These are phyloP conservation scores for Papilio machaon DNA, from an alignment of 1,140 invertebrate genomes.

Conservation along the genomic window DNA sequence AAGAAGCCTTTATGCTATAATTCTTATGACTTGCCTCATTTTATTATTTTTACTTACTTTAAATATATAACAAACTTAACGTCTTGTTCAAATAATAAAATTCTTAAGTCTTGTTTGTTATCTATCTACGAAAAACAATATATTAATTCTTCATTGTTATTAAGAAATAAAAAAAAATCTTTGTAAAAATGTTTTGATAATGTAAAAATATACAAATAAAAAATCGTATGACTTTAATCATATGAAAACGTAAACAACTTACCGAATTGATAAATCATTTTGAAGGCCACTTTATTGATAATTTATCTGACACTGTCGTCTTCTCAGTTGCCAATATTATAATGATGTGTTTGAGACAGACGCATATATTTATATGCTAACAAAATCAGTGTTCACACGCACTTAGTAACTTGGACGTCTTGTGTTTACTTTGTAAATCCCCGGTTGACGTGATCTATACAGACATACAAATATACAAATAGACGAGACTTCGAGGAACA, in stretches of 20 bases:
- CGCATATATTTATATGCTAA: conserved; percentile 43
- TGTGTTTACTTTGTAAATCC: conserved; percentile 44
- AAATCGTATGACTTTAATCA: neutral
- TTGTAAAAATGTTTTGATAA: neutral
- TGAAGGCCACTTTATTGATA: conserved; percentile 10
- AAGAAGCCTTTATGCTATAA: no score
- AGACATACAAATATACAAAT: conserved; percentile 24
- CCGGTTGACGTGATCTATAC: conserved; percentile 35
- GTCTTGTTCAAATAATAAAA: neutral
- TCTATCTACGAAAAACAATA: no score
- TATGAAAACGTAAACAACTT: conserved; percentile 38
- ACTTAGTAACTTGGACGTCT: conserved; percentile 34
- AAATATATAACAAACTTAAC: neutral
- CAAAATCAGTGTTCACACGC: conserved; percentile 39
- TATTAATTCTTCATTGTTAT: no score
- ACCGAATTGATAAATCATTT: conserved; percentile 53
- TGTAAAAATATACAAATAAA: neutral
- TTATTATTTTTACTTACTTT: no score
- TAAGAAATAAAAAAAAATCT: no score
- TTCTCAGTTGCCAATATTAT: neutral
- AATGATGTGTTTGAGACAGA: conserved; percentile 35
- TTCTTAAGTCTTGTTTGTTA: no score
- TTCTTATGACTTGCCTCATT: no score
- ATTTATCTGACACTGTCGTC: conserved; percentile 28
- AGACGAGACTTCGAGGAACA: conserved; percentile 26